Conservation (phyloP, 2,113 vertebrate genomes). For the Macroglossus sobrinus region DNA sequence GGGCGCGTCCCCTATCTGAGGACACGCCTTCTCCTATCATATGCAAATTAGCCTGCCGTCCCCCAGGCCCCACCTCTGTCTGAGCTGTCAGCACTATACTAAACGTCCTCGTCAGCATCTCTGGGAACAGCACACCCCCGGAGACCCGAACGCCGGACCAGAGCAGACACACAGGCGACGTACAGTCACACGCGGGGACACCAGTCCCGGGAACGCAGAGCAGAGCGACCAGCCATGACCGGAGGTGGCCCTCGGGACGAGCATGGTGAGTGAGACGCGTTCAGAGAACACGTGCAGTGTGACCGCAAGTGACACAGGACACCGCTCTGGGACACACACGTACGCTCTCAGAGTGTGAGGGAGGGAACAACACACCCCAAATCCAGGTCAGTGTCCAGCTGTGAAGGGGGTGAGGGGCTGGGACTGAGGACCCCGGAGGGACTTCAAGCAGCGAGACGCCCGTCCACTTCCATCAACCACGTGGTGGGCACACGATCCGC, state of each 20-base stretch:
- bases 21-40: not conserved
- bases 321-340: not conserved
- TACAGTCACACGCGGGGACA: not conserved
- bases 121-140: not conserved
- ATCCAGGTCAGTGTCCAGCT: not conserved
- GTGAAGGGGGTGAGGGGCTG: not conserved
- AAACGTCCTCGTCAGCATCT: not conserved
- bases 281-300: not conserved
- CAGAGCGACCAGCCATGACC: not conserved
- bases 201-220: not conserved
- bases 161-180: not conserved
- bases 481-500: not conserved
- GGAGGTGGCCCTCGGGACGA: not conserved
- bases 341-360: not conserved
- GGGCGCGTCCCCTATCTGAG: not conserved
- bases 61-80: not conserved
- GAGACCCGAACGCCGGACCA: not conserved
- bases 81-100: not conserved
- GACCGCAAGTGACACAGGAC: not conserved
- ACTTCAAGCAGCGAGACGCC: not conserved
- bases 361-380: not conserved
- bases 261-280: not conserved
- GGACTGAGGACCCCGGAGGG: not conserved
- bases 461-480: not conserved
- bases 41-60: not conserved